A percentile compares a stretch with the other conserved stretches of the same genome.
Evolutionary conservation across 2,888 invertebrate genomes (phyloP).

Genomic region (Asteroscopus sphinx): DNA sequence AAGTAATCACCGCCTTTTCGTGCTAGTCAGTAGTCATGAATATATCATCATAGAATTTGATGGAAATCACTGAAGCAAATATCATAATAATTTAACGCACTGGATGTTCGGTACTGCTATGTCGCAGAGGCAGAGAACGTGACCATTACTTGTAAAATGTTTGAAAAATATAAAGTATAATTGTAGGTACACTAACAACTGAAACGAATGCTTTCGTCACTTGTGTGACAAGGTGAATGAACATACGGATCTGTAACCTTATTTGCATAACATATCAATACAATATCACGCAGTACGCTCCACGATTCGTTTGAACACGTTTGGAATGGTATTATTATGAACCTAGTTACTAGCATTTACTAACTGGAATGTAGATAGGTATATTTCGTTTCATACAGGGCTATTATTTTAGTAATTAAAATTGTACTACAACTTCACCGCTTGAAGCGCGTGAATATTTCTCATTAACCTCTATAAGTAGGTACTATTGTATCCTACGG

Average conservation of each 20-base stretch:
- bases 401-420: conserved; percentile 1
- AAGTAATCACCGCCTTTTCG: no score
- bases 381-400: background rate
- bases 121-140: conserved; percentile 30
- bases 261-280: conserved; percentile 26
- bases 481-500: background rate
- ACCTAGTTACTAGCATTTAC: background rate
- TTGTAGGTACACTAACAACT: conserved; percentile 1
- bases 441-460: conserved; percentile 10
- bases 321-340: background rate
- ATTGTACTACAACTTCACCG: background rate
- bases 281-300: conserved; percentile 10
- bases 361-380: background rate
- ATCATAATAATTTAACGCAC: background rate
- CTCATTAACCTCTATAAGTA: conserved; percentile 14
- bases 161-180: conserved; percentile 17
- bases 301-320: conserved; percentile 1
- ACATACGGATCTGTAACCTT: conserved; percentile 2
- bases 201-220: conserved; percentile 9
- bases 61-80: background rate
- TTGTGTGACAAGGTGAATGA: conserved; percentile 32
- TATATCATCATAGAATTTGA: no score
- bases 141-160: conserved; percentile 18
- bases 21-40: no score
- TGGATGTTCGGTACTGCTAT: conserved; percentile 9